Evolutionary conservation across 2,113 vertebrate genomes (phyloP).

Genomic region (Trichomycterus rosablanca): DNA sequence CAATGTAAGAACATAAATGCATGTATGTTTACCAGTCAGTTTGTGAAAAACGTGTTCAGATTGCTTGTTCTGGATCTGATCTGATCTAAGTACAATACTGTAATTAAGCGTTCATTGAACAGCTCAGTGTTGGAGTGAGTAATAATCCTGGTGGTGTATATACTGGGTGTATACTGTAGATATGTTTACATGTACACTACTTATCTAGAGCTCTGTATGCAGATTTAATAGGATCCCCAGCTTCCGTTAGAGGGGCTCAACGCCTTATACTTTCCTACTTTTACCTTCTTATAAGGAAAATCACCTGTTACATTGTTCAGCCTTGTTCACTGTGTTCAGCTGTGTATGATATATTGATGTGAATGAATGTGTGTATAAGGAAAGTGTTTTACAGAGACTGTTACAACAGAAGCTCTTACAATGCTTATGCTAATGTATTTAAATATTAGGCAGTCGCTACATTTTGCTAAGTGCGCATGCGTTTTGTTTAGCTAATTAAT

Average conservation of each 20-base stretch:
- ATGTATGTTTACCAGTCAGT: background rate
- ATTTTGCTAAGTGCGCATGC: conserved; percentile 73
- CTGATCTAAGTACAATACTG: conserved; percentile 6
- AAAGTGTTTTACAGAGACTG: conserved; percentile 19
- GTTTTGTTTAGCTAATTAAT: conserved; percentile 70
- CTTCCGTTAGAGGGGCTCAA: conserved; percentile 3
- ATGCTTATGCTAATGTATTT: conserved; percentile 31
- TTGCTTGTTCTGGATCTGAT: background rate
- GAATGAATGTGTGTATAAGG: background rate
- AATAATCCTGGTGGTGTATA: conserved; percentile 16
- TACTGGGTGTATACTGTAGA: conserved; percentile 24
- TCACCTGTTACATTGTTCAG: background rate
- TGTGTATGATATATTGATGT: background rate
- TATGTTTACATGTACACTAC: conserved; percentile 30
- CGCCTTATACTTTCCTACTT: background rate
- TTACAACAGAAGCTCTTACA: conserved; percentile 42
- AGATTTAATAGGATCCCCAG: background rate
- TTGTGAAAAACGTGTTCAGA: background rate
- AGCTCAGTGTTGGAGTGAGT: background rate
- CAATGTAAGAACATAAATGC: too few relatives aligned
- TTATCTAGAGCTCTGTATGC: background rate
- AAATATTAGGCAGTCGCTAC: conserved; percentile 67
- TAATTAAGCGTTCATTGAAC: conserved; percentile 12
- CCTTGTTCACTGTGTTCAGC: background rate
- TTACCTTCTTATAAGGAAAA: conserved; percentile 14